Evolutionary conservation across 2,797 vertebrate genomes (phyloP).

Genomic region (Trichosurus vulpecula): DNA sequence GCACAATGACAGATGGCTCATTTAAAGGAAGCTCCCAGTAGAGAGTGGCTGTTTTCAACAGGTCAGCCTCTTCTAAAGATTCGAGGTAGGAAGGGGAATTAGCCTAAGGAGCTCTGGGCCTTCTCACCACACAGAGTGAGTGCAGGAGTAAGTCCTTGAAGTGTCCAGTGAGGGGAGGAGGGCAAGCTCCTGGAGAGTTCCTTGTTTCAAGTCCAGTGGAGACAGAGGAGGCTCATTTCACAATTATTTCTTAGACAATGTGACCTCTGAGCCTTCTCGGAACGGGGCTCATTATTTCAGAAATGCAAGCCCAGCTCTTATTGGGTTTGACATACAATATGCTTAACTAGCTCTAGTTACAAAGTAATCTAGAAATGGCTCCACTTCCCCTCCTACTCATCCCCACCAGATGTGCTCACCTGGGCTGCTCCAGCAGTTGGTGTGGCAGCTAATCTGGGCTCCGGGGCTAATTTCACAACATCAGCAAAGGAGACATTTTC

Average conservation of each 20-base stretch:
- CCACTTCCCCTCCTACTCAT: neutral
- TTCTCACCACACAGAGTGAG: neutral
- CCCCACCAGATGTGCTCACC: constrained; percentile 81
- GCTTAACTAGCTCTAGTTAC: neutral
- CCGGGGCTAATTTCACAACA: constrained; percentile 84
- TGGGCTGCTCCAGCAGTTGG: constrained; percentile 84
- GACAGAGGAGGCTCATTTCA: neutral
- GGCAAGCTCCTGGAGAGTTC: neutral
- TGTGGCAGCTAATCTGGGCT: constrained; percentile 85
- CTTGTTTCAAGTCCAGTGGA: neutral
- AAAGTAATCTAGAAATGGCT: neutral
- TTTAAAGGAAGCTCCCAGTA: neutral
- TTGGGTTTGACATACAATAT: neutral
- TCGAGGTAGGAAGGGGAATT: neutral
- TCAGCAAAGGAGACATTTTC: constrained; percentile 86
- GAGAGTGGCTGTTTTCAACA: neutral
- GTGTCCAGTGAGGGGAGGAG: neutral
- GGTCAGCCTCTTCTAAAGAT: neutral
- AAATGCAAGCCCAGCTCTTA: neutral
- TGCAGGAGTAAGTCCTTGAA: neutral
- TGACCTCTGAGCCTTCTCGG: neutral
- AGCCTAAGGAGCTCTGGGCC: neutral
- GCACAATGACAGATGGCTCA: neutral
- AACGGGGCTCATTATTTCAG: neutral
- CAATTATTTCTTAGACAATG: neutral